Base-by-base conservation (phyloP, 2,113 vertebrate genomes). In the Mus spicilegus region DNA sequence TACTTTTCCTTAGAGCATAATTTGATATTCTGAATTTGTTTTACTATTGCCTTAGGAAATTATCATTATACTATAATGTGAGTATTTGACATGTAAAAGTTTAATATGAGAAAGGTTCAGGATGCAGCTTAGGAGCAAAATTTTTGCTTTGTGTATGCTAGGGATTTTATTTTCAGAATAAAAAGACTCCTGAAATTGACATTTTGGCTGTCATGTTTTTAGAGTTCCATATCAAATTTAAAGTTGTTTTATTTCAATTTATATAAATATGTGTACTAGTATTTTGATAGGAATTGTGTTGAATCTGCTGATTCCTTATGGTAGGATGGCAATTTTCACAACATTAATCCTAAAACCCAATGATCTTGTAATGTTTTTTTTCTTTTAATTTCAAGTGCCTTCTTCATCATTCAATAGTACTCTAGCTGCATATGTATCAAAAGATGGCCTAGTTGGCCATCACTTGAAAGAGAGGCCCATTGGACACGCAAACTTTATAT, bases 41-140 rank as follows among this genome's bases (percentile, higher is more conserved):
- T 16, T 87, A 58, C 3, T 76, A 26, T 69, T 78, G 90, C 88
- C 3, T 56, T 63, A 80, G n/a, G 7, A 95, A 96, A 88, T 77
- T 3, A 58, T 91, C 77, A 70, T 49, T 87, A 63, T 80, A 20
- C 54, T 87, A 7, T 16, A 91, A 81, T 22, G 4, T 92, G 56
- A 72, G 19, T 26, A 89, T 42, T 73, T 93, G 46, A 94, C 72
- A 87, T 67, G 61, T 22, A 11, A 69, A 36, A 76, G 33, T 33
- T 69, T 93, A n/a, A 94, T 77, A 87, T 69, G 49, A 36, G 20
- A 58, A 36, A 76, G 58, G 12, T 49, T 58, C 11, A 4, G n/a
- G 0, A 3, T 33, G 24, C 24, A 12, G 7, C 12, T 46, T 6
- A 56, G 20, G 56, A 26, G 33, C 17, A 36, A 51, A 70, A 20